Conservation (phyloP, 2,888 invertebrate genomes). For the Hirtodrosophila alboralis region DNA sequence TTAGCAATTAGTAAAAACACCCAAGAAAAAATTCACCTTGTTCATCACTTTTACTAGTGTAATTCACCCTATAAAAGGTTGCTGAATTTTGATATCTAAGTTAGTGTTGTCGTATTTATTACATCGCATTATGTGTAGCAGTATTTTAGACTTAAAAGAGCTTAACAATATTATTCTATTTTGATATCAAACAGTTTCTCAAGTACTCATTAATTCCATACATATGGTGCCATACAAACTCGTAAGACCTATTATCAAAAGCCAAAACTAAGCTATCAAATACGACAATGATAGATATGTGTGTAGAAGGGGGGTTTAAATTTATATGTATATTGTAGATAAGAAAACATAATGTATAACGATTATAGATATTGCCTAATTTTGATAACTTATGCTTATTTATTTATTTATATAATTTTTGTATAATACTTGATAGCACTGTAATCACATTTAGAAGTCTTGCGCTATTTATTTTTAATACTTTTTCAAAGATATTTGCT, state of each 20-base stretch:
- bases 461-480: too few species aligned
- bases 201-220: neutral
- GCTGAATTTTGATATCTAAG: too few species aligned
- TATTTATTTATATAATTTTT: neutral
- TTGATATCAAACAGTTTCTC: neutral
- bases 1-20: too few species aligned
- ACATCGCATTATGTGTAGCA: too few species aligned
- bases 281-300: conserved; percentile 19
- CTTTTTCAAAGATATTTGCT: too few species aligned
- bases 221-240: conserved; percentile 4
- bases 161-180: neutral
- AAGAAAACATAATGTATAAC: conserved; percentile 23
- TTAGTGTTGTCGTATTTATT: too few species aligned
- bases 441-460: too few species aligned
- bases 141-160: neutral
- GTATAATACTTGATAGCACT: too few species aligned
- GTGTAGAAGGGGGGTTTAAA: neutral
- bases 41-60: too few species aligned
- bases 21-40: too few species aligned
- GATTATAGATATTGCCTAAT: conserved; percentile 7
- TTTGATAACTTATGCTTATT: conserved; percentile 7
- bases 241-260: conserved; percentile 6
- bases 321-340: conserved; percentile 28
- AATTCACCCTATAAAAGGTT: too few species aligned
- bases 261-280: conserved; percentile 15